phyloP scores from a whole-genome alignment of 2,888 invertebrate species.

The Phyllotreta cruciferae region DNA sequence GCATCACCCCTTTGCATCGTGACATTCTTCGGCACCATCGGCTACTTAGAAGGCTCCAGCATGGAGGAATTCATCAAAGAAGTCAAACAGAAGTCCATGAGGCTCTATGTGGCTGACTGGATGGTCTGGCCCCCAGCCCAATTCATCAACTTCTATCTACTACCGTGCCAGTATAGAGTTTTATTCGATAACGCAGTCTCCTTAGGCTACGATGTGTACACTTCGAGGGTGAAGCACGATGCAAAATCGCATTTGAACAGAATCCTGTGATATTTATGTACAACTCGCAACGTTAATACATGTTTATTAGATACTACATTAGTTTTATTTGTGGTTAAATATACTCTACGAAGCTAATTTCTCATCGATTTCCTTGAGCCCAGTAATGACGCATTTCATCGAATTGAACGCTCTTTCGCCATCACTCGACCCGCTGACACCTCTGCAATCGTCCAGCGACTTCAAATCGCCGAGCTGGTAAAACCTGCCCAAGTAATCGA shows the following conservation, averaged over 20 bases:
- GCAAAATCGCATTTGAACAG: no score
- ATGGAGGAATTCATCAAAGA: conserved; percentile 70
- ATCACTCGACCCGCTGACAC: conserved; percentile 33
- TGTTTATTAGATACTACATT: no score
- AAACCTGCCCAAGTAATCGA: conserved; percentile 42
- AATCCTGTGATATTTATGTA: no score
- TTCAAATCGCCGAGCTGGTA: conserved; percentile 40
- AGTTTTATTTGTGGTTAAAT: no score
- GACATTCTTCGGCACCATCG: conserved; percentile 79
- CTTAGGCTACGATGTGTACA: conserved; percentile 84
- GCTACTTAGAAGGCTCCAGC: conserved; percentile 72
- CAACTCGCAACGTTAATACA: no score
- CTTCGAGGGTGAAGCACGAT: conserved; percentile 77
- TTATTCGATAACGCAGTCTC: conserved; percentile 87
- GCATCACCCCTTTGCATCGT: conserved; percentile 83
- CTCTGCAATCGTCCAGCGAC: conserved; percentile 39
- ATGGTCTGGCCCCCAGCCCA: conserved; percentile 93
- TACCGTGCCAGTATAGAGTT: conserved; percentile 83
- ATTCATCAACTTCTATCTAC: conserved; percentile 87
- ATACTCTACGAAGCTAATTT: no score
- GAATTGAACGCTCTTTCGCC: conserved; percentile 44
- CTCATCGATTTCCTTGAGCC: no score
- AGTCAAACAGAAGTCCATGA: conserved; percentile 76
- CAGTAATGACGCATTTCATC: conserved; percentile 33
- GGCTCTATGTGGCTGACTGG: conserved; percentile 87